A percentile compares a stretch with the other conserved stretches of the same genome.
phyloP scores from a whole-genome alignment of 2,113 vertebrate species.

The Scomber colias region DNA sequence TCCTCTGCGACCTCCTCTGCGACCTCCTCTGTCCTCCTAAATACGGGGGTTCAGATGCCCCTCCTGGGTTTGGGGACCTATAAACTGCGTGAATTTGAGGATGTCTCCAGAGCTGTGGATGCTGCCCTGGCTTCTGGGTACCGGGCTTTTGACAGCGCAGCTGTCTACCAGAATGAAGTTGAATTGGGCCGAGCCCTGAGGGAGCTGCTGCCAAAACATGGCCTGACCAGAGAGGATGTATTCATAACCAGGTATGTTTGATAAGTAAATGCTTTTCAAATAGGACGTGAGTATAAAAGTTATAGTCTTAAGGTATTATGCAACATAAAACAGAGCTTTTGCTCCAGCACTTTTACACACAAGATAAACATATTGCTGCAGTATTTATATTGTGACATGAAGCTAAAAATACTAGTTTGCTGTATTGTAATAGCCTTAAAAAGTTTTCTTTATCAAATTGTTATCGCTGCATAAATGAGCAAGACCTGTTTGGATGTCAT shows the following conservation, averaged over 20 bases:
- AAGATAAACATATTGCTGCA: neutral
- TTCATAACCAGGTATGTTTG: slow-evolving; percentile 83
- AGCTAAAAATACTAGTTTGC: neutral
- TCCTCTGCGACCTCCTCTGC: slow-evolving; percentile 18
- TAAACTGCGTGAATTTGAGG: slow-evolving; percentile 74
- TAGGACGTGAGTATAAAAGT: too few relatives aligned
- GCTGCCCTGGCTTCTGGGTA: slow-evolving; percentile 85
- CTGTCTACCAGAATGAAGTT: slow-evolving; percentile 86
- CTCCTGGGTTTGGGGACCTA: slow-evolving; percentile 88
- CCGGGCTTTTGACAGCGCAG: slow-evolving; percentile 87
- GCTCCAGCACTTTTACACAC: neutral
- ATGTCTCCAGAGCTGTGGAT: slow-evolving; percentile 76
- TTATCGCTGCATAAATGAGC: neutral
- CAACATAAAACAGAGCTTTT: too few relatives aligned
- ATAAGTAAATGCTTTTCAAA: neutral
- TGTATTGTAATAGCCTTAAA: neutral
- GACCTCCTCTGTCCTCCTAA: slow-evolving; percentile 70
- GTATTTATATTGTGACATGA: neutral
- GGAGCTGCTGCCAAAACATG: slow-evolving; percentile 83
- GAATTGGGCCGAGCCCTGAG: slow-evolving; percentile 81
- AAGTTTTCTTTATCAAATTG: neutral
- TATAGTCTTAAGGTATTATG: too few relatives aligned
- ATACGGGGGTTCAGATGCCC: slow-evolving; percentile 84
- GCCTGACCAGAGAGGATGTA: slow-evolving; percentile 81
- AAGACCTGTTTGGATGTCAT: neutral